Base-by-base conservation (phyloP, 2,888 invertebrate genomes). In the Gerris lacustris region DNA sequence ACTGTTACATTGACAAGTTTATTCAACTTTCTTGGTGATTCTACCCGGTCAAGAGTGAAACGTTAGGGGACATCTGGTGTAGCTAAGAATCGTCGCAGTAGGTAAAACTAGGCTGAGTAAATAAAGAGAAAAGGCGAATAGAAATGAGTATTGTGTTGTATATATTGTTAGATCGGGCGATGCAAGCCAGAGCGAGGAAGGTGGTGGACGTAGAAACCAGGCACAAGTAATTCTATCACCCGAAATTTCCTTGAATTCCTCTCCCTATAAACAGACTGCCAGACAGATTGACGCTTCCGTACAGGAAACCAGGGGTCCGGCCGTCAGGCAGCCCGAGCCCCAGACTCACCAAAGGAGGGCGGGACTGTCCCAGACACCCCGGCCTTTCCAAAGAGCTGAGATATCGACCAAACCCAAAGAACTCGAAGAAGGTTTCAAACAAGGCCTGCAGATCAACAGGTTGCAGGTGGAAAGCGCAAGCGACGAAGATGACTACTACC, bases 201-300 rank as follows among this genome's bases (percentile, higher is more conserved):
- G 55, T 55, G 55, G 55, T 55, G 55, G 55, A 9, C 55, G 55
- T 55, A 55, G 55, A 9, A 55, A 55, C 55, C 55, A 11, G 55
- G 55, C 55, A 55, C 55, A 55, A 55, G 55, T 55, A 15, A 11
- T 11, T 15, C 15, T 55, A 15, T 55, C 55, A 55, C 55, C 55
- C 55, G 55, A 55, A 55, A 55, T 55, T 55, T 55, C 55, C 55
- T 15, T 55, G 9, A 55, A 55, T 55, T 55, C 55, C 55, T 55
- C 55, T 11, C 55, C 55, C 9, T 2, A 11, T 11, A 55, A 5
- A 55, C 55, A 55, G 55, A 55, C 55, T 55, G 55, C 55, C 55
- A 15, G 9, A 55, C 55, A 55, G 55, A 55, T 55, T 55, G 55
- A 55, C 55, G 9, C 55, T 9, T 2, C 55, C 1, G 15, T 55